Evolutionary conservation across 2,113 vertebrate species (phyloP).

Genomic region (Pyxicephalus adspersus): DNA sequence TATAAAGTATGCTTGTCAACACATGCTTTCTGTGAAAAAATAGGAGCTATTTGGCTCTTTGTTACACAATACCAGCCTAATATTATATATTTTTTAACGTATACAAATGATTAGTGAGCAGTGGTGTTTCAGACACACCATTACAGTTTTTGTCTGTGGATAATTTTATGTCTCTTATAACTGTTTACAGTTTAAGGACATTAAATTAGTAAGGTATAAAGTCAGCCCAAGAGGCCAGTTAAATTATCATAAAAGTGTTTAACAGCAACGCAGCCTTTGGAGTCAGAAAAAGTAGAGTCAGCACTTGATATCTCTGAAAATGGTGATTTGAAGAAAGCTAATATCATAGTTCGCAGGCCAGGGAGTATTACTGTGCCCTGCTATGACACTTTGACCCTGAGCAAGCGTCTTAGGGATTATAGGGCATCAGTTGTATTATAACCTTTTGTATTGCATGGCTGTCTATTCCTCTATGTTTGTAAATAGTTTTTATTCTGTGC

Average conservation of each 20-base stretch:
- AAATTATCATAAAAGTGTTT: constrained; percentile 25
- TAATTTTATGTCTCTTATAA: not conserved
- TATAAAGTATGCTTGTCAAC: no score
- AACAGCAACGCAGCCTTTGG: constrained; percentile 13
- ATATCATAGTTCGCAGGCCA: constrained; percentile 34
- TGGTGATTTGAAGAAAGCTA: constrained; percentile 19
- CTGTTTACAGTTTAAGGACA: constrained; percentile 37
- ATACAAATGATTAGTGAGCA: not conserved
- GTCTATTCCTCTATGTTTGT: no score
- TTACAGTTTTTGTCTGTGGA: not conserved
- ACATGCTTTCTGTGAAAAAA: no score
- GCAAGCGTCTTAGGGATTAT: constrained; percentile 3
- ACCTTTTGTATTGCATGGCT: not conserved
- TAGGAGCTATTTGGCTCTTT: no score
- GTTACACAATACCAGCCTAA: not conserved
- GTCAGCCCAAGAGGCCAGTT: constrained; percentile 27
- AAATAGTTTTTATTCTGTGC: no score
- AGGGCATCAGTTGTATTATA: not conserved
- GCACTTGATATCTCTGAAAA: not conserved
- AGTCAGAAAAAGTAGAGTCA: constrained; percentile 2
- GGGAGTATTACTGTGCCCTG: constrained; percentile 4
- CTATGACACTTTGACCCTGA: not conserved
- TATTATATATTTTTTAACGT: not conserved
- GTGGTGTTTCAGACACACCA: not conserved
- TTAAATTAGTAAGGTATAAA: not conserved